Conservation (phyloP, 2,797 vertebrate genomes). For the Pseudochirops cupreus region DNA sequence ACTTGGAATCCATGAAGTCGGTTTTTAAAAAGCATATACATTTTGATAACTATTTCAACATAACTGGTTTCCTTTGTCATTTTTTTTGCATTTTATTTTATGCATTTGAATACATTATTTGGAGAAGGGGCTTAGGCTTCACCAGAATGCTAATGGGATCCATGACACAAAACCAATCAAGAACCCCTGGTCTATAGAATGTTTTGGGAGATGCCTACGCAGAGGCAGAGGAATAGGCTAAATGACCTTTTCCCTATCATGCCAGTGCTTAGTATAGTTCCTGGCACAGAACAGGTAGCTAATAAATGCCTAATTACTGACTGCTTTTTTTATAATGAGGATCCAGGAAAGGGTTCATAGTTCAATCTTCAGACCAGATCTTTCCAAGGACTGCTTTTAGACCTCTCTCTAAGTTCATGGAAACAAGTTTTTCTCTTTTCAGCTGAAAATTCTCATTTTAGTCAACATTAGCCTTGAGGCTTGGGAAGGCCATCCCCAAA, state of each 20-base stretch:
- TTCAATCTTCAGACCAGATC: not conserved
- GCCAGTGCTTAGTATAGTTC: not conserved
- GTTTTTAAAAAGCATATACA: not conserved
- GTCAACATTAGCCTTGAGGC: not conserved
- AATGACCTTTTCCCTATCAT: not conserved
- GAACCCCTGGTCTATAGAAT: not conserved
- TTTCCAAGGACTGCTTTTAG: not conserved
- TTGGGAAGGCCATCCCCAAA: not conserved
- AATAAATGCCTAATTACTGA: not conserved
- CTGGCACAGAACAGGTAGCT: not conserved
- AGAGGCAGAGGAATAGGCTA: not conserved
- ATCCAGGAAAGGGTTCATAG: not conserved
- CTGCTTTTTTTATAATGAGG: not conserved
- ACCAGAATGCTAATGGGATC: not conserved
- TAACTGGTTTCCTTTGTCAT: not conserved
- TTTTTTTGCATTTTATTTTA: not conserved
- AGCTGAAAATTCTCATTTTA: slow-evolving; percentile 37
- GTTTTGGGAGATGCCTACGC: not conserved
- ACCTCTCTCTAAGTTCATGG: slow-evolving; percentile 8
- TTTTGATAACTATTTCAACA: not conserved
- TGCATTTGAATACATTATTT: not conserved
- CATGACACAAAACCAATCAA: not conserved
- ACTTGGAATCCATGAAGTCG: not conserved
- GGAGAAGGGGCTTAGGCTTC: not conserved
- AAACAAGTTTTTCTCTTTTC: slow-evolving; percentile 1